These are phyloP conservation scores for Drosophila maculinotata DNA, from an alignment of 2,888 invertebrate genomes.

Conservation along the genomic window DNA sequence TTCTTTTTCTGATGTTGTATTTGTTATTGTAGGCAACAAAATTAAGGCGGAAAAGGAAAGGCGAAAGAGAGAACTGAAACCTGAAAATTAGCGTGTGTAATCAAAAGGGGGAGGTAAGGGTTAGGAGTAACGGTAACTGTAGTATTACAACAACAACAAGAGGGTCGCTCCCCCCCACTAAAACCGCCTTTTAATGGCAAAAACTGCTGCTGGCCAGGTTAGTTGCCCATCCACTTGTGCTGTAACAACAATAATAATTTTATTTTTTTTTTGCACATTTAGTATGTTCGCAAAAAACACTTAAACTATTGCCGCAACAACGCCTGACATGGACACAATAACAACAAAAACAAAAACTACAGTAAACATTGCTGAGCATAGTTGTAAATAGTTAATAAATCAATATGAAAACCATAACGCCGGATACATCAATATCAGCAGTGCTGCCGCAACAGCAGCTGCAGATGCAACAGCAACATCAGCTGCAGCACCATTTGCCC, in stretches of 20 bases:
- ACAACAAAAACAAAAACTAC: conserved; percentile 12
- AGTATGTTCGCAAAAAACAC: conserved; percentile 76
- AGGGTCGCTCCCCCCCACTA: conserved; percentile 20
- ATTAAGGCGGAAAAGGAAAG: conserved; percentile 50
- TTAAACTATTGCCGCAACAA: conserved; percentile 28
- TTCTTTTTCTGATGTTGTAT: conserved; percentile 48
- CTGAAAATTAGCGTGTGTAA: conserved; percentile 61
- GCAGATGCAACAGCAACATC: conserved; percentile 46
- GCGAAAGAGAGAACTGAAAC: conserved; percentile 46
- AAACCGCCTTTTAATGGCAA: conserved; percentile 63
- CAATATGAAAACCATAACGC: conserved; percentile 75
- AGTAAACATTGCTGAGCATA: conserved; percentile 38
- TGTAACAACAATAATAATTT: conserved; percentile 3
- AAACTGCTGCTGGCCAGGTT: conserved; percentile 78
- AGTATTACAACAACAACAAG: conserved; percentile 32
- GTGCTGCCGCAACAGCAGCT: conserved; percentile 33
- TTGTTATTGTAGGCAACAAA: conserved; percentile 70
- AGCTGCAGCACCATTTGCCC: conserved; percentile 50
- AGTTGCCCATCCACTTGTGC: conserved; percentile 33
- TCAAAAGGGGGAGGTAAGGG: conserved; percentile 40
- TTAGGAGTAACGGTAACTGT: conserved; percentile 31
- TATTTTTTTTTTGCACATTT: conserved; percentile 5
- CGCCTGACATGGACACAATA: conserved; percentile 65
- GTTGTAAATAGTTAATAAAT: conserved; percentile 56
- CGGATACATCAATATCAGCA: conserved; percentile 67